A percentile compares a stretch with the other conserved stretches of the same genome.
Conservation (phyloP, 2,888 invertebrate genomes). For the Noctua fimbriata region DNA sequence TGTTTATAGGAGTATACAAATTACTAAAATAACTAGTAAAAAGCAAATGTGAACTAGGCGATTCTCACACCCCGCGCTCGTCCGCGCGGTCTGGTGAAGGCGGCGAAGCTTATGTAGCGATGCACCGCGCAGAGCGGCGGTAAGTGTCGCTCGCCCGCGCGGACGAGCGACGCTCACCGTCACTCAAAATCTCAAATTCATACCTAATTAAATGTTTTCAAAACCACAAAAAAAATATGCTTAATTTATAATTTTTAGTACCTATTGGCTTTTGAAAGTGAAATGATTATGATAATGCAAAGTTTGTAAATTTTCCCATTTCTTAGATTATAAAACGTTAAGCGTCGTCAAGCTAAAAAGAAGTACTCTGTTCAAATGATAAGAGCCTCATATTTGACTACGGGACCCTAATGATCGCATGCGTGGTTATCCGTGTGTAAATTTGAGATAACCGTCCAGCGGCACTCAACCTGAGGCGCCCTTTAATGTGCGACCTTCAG, state of each 20-base stretch:
- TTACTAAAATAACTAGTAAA: too few relatives aligned
- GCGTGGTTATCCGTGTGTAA: constrained; percentile 47
- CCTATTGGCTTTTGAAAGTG: background rate
- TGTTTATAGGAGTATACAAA: too few relatives aligned
- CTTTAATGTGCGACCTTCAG: constrained; percentile 17
- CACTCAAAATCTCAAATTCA: too few relatives aligned
- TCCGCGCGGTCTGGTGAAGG: too few relatives aligned
- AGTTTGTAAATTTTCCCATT: background rate
- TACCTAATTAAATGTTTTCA: too few relatives aligned
- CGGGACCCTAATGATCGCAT: constrained; percentile 40
- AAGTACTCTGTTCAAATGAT: background rate
- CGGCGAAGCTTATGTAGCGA: too few relatives aligned
- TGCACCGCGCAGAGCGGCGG: background rate
- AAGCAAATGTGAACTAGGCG: too few relatives aligned
- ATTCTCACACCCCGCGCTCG: too few relatives aligned
- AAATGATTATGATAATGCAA: background rate
- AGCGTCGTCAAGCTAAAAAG: too few relatives aligned
- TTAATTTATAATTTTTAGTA: background rate
- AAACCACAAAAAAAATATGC: background rate
- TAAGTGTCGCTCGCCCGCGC: background rate
- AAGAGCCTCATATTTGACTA: constrained; percentile 16
- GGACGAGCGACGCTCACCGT: background rate
- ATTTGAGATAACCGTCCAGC: constrained; percentile 51
- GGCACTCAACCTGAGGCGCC: constrained; percentile 38
- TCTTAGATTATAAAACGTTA: background rate